These are phyloP conservation scores for Ciconia nigra DNA, from an alignment of 2,797 vertebrate species.

Conservation along the genomic window DNA sequence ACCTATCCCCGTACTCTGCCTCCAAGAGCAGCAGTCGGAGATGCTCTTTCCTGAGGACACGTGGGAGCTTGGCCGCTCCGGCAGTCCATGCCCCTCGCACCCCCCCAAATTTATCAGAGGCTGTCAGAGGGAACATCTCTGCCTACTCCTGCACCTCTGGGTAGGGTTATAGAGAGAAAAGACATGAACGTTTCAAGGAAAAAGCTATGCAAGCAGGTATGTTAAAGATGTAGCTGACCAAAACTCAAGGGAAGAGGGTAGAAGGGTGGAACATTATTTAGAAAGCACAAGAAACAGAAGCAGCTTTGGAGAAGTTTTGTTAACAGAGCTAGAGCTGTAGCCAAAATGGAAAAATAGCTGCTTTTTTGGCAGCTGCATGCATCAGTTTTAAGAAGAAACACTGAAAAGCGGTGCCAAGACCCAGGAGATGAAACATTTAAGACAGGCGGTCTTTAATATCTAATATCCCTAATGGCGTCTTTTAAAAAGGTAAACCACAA, in stretches of 20 bases:
- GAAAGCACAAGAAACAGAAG: neutral
- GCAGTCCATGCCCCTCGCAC: accelerated
- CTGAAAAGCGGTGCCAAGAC: neutral
- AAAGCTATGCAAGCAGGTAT: neutral
- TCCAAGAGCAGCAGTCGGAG: too few species aligned
- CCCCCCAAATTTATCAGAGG: too few species aligned
- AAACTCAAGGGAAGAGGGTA: neutral
- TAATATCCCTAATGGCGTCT: neutral
- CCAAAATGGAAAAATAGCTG: neutral
- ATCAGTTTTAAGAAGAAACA: neutral
- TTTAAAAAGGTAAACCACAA: neutral
- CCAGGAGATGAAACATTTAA: neutral
- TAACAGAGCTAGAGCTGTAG: neutral
- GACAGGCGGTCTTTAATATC: neutral
- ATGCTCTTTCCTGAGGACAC: neutral
- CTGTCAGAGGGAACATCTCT: neutral
- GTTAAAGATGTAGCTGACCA: neutral
- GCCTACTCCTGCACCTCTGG: neutral
- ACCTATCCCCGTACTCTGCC: too few species aligned
- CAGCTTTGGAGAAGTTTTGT: neutral
- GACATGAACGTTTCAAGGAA: neutral
- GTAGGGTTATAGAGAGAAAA: neutral
- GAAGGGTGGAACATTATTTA: neutral
- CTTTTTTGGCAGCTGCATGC: neutral
- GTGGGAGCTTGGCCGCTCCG: accelerated